phyloP scores from a whole-genome alignment of 2,797 vertebrate genomes.

The Paratrypauchen microcephalus region DNA sequence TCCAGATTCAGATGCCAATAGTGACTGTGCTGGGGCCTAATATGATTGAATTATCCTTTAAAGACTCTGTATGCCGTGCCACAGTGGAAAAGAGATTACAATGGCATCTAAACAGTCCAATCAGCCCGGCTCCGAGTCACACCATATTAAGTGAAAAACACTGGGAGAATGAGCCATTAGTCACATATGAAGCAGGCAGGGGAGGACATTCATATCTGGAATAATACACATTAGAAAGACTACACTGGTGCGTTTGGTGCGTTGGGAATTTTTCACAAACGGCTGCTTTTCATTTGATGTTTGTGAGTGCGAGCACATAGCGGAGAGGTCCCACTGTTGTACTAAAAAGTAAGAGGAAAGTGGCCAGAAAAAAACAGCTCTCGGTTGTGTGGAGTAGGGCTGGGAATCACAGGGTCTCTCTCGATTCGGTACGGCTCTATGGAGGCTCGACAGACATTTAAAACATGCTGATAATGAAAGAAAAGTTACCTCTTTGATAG shows the following conservation, averaged over 20 bases:
- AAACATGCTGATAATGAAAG: too few species aligned
- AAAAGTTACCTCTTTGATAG: too few species aligned
- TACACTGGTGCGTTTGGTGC: neutral
- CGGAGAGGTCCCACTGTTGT: too few species aligned
- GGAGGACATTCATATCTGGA: neutral
- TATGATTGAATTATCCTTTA: slow-evolving; percentile 33
- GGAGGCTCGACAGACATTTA: too few species aligned
- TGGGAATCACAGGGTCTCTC: too few species aligned
- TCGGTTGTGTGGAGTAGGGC: too few species aligned
- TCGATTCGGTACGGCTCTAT: too few species aligned
- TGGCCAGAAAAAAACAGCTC: too few species aligned
- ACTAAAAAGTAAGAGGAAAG: too few species aligned
- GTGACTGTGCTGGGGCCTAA: slow-evolving; percentile 10
- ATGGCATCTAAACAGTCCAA: slow-evolving; percentile 12
- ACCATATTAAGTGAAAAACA: slow-evolving; percentile 18
- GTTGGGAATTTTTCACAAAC: neutral
- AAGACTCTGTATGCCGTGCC: slow-evolving; percentile 12
- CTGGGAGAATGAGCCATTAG: slow-evolving; percentile 1
- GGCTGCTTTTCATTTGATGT: neutral
- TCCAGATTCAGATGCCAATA: slow-evolving; percentile 17
- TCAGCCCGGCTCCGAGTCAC: slow-evolving; percentile 11
- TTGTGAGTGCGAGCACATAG: too few species aligned
- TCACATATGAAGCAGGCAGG: neutral
- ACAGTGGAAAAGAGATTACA: slow-evolving; percentile 25
- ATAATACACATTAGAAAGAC: neutral